phyloP scores from a whole-genome alignment of 2,797 vertebrate species.

The Anniella stebbinsi region DNA sequence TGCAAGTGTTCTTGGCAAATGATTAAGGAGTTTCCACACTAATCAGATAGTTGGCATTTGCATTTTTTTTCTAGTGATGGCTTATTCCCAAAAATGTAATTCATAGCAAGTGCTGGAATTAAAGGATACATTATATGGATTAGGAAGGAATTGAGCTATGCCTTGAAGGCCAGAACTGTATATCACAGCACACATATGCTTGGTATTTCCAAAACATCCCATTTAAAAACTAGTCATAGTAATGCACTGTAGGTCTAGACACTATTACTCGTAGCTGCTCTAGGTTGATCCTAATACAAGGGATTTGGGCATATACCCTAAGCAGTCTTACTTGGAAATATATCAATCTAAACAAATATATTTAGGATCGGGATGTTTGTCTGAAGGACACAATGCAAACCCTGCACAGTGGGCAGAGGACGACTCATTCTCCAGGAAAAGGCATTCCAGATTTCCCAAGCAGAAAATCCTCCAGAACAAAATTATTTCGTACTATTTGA shows the following conservation, averaged over 20 bases:
- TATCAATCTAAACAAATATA: not conserved
- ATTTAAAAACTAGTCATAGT: not conserved
- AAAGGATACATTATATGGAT: not conserved
- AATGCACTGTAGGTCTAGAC: not conserved
- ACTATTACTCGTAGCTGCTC: not conserved
- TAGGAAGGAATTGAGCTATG: not conserved
- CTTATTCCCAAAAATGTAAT: not conserved
- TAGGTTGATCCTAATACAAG: not conserved
- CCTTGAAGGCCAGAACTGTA: not conserved
- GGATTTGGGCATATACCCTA: not conserved
- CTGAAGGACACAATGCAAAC: not conserved
- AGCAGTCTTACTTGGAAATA: not conserved
- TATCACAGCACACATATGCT: not conserved
- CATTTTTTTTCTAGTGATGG: not conserved
- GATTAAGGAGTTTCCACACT: not conserved
- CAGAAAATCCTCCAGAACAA: slow-evolving; percentile 5
- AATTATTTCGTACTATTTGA: not conserved
- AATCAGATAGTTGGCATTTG: not conserved
- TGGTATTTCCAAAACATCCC: not conserved
- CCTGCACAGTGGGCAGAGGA: not conserved
- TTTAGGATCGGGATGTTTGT: not conserved
- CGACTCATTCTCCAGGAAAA: not conserved
- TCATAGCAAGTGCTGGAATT: not conserved
- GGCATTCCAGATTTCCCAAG: not conserved
- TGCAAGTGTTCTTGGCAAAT: not conserved